Evolutionary conservation across 2,797 vertebrate species (phyloP), one percentile per base, ranked within the genome.

Genomic region (Sebastes steindachneri): DNA sequence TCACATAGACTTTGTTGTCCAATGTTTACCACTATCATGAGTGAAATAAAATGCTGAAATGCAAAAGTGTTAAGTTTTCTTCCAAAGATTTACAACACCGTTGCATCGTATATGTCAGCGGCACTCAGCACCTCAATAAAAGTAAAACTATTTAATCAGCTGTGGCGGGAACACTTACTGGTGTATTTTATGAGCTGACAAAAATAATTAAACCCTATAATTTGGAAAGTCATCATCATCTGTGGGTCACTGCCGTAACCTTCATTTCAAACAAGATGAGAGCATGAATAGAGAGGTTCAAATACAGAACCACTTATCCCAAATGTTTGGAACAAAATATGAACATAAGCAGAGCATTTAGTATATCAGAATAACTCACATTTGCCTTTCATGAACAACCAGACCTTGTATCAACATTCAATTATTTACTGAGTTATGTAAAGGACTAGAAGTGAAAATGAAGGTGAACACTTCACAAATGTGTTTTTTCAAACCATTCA

Each of bases 71-170:
- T 58, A 73, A 58, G 26, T 73, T 81, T 79, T 68, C 48, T 51
- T 35, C 19, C 21, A 55, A 60, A 60, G 41, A 75, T 86, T 75
- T 71, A 70, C 37, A 48, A 3, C 37, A 21, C 54, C 19, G 55
- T 41, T 57, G 21, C 45, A 33, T 78, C 21, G 12, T 70, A 55
- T 60, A 59, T 60, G 74, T 84, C 80, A 79, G 53, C 2, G 9
- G 59, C 35, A 73, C 33, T 80, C 73, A 77, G 82, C 33, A 74
- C 79, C 29, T 81, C 41, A 75, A 82, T 88, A 89, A 89, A 91
- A 81, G 69, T 71, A 60, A 77, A 94, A 83, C 54, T 57, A 85
- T 72, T 83, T 86, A 68, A 92, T 93, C 85, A 87, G 71, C 86
- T 84, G 81, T 86, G 83, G 67, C 58, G 3, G 83, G 75, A 82